Percentiles rank a stretch among this genome's conserved stretches.
phyloP scores from a whole-genome alignment of 2,797 vertebrate species.

The Poecilia gillii region DNA sequence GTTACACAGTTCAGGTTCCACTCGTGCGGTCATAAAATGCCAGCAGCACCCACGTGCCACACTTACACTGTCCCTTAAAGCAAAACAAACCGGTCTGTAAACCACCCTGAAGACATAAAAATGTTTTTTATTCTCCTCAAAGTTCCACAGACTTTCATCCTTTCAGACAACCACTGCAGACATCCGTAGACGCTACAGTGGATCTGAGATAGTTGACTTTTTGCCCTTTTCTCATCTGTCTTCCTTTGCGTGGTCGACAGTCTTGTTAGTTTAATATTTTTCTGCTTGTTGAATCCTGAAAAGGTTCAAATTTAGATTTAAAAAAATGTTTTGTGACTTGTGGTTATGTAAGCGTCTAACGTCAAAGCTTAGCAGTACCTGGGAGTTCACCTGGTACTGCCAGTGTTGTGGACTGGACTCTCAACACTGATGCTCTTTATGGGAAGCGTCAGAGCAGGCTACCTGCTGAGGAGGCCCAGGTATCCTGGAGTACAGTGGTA shows the following conservation, averaged over 20 bases:
- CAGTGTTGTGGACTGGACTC: neutral
- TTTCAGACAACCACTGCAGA: conserved; percentile 5
- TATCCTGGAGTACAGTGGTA: neutral
- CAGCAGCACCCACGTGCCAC: neutral
- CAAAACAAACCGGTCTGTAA: neutral
- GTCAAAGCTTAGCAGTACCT: neutral
- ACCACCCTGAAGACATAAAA: neutral
- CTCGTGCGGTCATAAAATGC: neutral
- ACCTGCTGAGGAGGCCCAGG: neutral
- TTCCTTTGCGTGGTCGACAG: conserved; percentile 32
- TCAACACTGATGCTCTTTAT: neutral
- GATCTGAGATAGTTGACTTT: conserved; percentile 41
- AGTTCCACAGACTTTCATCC: neutral
- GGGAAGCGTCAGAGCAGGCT: neutral
- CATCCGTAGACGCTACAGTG: conserved; percentile 29
- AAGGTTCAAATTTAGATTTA: conserved; percentile 11
- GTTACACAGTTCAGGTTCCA: conserved; percentile 16
- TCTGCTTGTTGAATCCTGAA: conserved; percentile 14
- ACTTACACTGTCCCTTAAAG: neutral
- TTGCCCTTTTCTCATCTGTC: conserved; percentile 28
- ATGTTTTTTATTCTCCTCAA: neutral
- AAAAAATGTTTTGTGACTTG: conserved; percentile 16
- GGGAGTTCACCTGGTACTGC: neutral
- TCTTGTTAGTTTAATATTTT: conserved; percentile 48
- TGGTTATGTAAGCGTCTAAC: neutral